phyloP scores from a whole-genome alignment of 2,888 invertebrate genomes.

The Fragum whitleyi region DNA sequence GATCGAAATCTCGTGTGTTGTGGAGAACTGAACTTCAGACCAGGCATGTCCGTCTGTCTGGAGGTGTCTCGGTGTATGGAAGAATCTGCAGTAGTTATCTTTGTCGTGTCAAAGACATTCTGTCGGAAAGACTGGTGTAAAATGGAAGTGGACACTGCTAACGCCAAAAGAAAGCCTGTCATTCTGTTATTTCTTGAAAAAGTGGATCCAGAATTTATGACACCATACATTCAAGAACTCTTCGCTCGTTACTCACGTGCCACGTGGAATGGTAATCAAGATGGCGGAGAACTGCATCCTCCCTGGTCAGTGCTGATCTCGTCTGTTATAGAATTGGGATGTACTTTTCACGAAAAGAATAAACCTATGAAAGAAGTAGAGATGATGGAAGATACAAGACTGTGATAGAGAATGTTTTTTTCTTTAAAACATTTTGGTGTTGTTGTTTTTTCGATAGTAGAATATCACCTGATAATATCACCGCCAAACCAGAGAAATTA shows the following conservation, averaged over 20 bases:
- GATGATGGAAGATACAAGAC: too few species aligned
- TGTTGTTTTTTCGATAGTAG: too few species aligned
- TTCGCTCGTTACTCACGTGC: slow-evolving; percentile 34
- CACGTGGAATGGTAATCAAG: slow-evolving; percentile 23
- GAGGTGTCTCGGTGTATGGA: slow-evolving; percentile 38
- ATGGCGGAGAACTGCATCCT: slow-evolving; percentile 30
- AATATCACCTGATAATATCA: too few species aligned
- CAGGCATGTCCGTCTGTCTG: slow-evolving; percentile 19
- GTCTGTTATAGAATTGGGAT: slow-evolving; percentile 29
- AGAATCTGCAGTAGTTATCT: slow-evolving; percentile 27
- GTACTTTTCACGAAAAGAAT: background rate
- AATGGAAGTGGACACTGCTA: slow-evolving; percentile 36
- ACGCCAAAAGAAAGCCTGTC: slow-evolving; percentile 29
- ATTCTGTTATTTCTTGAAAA: slow-evolving; percentile 26
- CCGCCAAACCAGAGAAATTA: too few species aligned
- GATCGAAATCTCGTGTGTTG: slow-evolving; percentile 23
- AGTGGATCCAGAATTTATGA: slow-evolving; percentile 23
- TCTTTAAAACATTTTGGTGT: too few species aligned
- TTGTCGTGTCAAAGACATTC: slow-evolving; percentile 32
- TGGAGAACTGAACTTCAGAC: slow-evolving; percentile 26
- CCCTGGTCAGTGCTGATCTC: slow-evolving; percentile 16
- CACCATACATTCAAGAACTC: slow-evolving; percentile 24
- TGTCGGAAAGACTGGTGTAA: slow-evolving; percentile 35
- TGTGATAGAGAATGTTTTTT: too few species aligned
- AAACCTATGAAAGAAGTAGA: background rate